Evolutionary conservation across 1,140 invertebrate species (phyloP).

Genomic region (Parasteatoda tepidariorum): DNA sequence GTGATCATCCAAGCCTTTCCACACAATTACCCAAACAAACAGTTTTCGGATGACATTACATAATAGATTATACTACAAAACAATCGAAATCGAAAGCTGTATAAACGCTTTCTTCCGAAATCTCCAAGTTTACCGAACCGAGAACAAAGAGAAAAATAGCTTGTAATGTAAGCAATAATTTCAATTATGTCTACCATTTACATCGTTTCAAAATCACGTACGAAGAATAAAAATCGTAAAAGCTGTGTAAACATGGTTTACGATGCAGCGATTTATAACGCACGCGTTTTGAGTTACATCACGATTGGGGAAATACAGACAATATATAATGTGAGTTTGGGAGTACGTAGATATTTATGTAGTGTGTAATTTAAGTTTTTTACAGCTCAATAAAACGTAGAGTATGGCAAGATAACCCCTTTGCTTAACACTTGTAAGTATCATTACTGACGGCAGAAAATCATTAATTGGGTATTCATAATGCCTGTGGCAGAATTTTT

Average conservation of each 20-base stretch:
- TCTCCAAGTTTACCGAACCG: neutral
- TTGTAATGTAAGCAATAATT: neutral
- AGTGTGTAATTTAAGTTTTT: no score
- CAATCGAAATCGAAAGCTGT: neutral
- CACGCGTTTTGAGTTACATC: no score
- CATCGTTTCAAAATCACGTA: neutral
- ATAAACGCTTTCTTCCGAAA: neutral
- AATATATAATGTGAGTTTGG: no score
- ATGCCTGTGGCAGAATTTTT: no score
- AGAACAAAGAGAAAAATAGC: neutral
- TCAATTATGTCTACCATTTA: neutral
- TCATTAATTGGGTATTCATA: no score
- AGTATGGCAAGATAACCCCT: no score
- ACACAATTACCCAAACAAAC: no score
- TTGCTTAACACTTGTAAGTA: no score
- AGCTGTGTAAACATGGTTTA: neutral
- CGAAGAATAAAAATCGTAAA: neutral
- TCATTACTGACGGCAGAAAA: no score
- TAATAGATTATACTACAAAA: neutral
- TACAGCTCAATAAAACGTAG: no score
- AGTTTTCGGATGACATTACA: neutral
- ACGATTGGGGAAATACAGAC: neutral
- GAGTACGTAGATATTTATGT: no score
- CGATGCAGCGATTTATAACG: neutral
- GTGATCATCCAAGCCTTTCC: no score